Conservation (phyloP, 2,888 invertebrate genomes). For the Euplagia quadripunctaria region DNA sequence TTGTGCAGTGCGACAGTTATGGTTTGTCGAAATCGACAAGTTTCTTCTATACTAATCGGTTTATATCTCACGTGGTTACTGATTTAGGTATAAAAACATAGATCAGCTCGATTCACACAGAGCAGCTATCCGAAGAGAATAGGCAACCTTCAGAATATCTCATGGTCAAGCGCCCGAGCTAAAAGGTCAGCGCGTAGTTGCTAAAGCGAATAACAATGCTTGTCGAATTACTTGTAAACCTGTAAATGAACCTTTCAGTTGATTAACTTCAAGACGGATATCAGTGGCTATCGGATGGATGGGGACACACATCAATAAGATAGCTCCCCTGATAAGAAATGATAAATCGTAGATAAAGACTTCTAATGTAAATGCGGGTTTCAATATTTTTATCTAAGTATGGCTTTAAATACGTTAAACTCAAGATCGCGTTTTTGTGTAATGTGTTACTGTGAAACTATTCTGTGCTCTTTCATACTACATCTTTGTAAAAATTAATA, state of each 20-base stretch:
- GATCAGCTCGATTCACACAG: slow-evolving; percentile 31
- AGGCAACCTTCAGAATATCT: slow-evolving; percentile 79
- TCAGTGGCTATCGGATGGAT: slow-evolving; percentile 55
- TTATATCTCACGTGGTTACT: slow-evolving; percentile 14
- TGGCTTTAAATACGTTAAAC: slow-evolving; percentile 1
- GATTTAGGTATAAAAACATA: slow-evolving; percentile 24
- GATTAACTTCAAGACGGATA: slow-evolving; percentile 48
- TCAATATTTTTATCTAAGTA: slow-evolving; percentile 16
- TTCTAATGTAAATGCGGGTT: slow-evolving; percentile 29
- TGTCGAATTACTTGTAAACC: slow-evolving; percentile 58
- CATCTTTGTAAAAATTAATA: background rate
- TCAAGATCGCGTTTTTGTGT: slow-evolving; percentile 1
- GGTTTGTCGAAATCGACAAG: slow-evolving; percentile 36
- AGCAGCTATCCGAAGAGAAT: slow-evolving; percentile 64
- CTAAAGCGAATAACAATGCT: slow-evolving; percentile 69
- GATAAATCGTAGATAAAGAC: slow-evolving; percentile 41
- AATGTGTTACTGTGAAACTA: background rate
- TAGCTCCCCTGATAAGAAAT: slow-evolving; percentile 50
- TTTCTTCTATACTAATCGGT: slow-evolving; percentile 35
- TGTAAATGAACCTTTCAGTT: slow-evolving; percentile 51
- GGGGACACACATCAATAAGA: slow-evolving; percentile 60
- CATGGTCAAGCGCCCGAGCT: slow-evolving; percentile 80
- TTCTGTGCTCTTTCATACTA: background rate
- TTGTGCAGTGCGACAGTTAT: slow-evolving; percentile 65
- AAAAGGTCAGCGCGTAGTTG: slow-evolving; percentile 77